Percentiles rank a stretch among this genome's conserved stretches.
Conservation (phyloP, 2,888 invertebrate species). For the Eupithecia abbreviata region DNA sequence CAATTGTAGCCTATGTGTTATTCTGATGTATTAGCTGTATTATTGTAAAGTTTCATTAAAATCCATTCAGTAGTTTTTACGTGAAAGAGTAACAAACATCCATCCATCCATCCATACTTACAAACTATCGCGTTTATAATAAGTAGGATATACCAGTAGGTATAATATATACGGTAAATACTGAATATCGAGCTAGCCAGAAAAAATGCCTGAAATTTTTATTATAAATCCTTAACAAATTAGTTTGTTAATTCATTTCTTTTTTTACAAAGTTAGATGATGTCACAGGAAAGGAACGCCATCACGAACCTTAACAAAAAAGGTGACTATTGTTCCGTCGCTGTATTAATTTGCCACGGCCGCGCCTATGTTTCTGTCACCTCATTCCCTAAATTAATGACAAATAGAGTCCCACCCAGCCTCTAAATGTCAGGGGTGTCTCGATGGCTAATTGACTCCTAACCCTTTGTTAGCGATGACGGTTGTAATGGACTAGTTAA, state of each 20-base stretch:
- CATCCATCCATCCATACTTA: too few relatives aligned
- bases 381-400: conserved; percentile 81
- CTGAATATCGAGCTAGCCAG: too few relatives aligned
- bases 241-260: background rate
- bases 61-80: too few relatives aligned
- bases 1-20: too few relatives aligned
- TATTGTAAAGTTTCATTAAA: too few relatives aligned
- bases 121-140: too few relatives aligned
- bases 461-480: conserved; percentile 72
- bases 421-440: conserved; percentile 74
- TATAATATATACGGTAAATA: too few relatives aligned
- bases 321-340: conserved; percentile 34
- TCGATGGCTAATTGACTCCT: conserved; percentile 78
- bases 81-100: too few relatives aligned
- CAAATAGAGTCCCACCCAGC: conserved; percentile 73
- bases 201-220: background rate
- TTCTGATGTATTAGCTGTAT: too few relatives aligned
- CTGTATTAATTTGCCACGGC: conserved; percentile 74
- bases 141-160: too few relatives aligned
- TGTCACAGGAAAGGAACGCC: conserved; percentile 23
- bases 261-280: conserved; percentile 11
- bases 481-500: conserved; percentile 66
- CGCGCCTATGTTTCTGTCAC: conserved; percentile 78
- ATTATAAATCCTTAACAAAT: background rate
- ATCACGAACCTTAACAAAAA: conserved; percentile 34